These are phyloP conservation scores for Chironomus tepperi DNA, from an alignment of 1,140 invertebrate species.

Conservation along the genomic window DNA sequence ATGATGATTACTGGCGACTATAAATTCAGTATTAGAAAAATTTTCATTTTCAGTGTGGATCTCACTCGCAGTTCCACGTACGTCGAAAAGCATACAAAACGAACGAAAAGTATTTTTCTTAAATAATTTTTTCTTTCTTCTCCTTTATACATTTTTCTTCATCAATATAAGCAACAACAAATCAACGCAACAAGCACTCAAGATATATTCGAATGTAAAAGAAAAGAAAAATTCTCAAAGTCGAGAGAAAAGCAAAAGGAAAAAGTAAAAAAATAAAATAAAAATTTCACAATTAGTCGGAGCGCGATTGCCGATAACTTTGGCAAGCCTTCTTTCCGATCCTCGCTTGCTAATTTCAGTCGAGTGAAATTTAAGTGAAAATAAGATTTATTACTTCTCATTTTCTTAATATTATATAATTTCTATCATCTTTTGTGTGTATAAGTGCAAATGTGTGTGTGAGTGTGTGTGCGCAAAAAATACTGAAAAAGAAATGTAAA, in stretches of 20 bases:
- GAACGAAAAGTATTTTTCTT: background rate
- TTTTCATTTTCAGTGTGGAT: conserved; percentile 7
- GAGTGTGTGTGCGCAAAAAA: too few relatives aligned
- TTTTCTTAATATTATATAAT: too few relatives aligned
- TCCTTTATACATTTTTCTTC: too few relatives aligned
- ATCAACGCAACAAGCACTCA: too few relatives aligned
- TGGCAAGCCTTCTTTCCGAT: background rate
- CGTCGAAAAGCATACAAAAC: background rate
- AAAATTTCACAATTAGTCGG: background rate
- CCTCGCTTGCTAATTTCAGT: too few relatives aligned
- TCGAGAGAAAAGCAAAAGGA: conserved; percentile 1
- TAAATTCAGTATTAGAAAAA: background rate
- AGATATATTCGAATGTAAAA: background rate
- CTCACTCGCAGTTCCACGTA: background rate
- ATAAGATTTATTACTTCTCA: too few relatives aligned
- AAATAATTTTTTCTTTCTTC: too few relatives aligned
- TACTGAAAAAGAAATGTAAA: background rate
- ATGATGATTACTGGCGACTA: background rate
- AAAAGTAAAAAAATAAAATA: background rate
- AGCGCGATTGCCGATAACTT: conserved; percentile 11
- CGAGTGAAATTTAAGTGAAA: too few relatives aligned
- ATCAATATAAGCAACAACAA: too few relatives aligned
- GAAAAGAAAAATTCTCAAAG: background rate
- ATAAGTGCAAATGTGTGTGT: too few relatives aligned
- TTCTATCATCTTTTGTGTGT: too few relatives aligned